A percentile compares a stretch with the other conserved stretches of the same genome.
Evolutionary conservation across 1,140 invertebrate genomes (phyloP).

Genomic region (Drosophila sp.): DNA sequence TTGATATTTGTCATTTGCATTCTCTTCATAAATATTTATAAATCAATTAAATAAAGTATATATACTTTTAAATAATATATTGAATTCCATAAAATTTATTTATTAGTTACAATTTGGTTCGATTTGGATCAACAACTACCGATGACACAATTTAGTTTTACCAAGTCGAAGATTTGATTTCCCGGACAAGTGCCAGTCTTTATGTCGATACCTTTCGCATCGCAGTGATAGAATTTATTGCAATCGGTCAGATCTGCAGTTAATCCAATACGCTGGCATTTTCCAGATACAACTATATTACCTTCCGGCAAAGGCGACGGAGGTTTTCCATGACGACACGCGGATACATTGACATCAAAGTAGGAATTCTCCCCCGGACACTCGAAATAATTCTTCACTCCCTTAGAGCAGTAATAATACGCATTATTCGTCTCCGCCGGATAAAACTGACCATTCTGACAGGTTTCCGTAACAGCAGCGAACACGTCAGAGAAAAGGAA

Average conservation of each 20-base stretch:
- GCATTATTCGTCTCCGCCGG: not conserved
- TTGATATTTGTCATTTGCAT: no score
- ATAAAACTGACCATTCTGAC: constrained; percentile 32
- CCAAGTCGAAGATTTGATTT: constrained; percentile 40
- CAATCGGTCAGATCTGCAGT: constrained; percentile 53
- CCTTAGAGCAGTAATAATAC: constrained; percentile 36
- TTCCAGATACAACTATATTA: not conserved
- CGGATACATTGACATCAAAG: constrained; percentile 17
- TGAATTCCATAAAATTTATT: no score
- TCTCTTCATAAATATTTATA: no score
- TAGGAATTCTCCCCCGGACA: constrained; percentile 48
- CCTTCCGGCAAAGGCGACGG: not conserved
- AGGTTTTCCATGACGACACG: constrained; percentile 29
- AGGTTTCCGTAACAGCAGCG: not conserved
- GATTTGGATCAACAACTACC: constrained; percentile 44
- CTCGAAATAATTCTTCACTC: not conserved
- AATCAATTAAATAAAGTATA: no score
- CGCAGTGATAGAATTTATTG: constrained; percentile 48
- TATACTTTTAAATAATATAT: no score
- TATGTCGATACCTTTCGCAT: constrained; percentile 15
- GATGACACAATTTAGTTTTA: constrained; percentile 25
- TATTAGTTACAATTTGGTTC: no score
- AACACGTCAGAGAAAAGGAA: not conserved
- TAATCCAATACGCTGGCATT: constrained; percentile 46
- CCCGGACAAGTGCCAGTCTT: constrained; percentile 24